Conservation (phyloP, 2,888 invertebrate species). For the Zaprionus bogoriensis region DNA sequence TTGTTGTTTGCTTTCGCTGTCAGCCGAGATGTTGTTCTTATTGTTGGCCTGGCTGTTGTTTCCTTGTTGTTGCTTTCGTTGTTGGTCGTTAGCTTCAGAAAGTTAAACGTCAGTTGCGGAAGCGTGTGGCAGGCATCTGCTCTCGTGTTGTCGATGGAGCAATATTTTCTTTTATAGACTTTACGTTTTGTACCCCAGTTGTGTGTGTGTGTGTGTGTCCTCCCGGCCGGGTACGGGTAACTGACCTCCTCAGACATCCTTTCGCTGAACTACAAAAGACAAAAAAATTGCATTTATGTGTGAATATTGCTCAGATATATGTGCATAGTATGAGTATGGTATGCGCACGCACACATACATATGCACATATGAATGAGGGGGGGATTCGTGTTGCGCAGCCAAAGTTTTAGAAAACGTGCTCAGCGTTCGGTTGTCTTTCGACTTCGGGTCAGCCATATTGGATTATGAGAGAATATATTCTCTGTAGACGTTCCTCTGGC, state of each 20-base stretch:
- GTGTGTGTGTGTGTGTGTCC: conserved; percentile 3
- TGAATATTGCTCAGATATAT: conserved; percentile 23
- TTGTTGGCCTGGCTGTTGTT: conserved; percentile 12
- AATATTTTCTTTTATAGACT: conserved; percentile 71
- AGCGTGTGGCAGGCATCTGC: conserved; percentile 20
- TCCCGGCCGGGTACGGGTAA: conserved; percentile 1
- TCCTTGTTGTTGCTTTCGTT: conserved; percentile 2
- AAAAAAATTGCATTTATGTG: conserved; percentile 41
- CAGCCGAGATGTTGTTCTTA: conserved; percentile 12
- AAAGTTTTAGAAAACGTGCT: conserved; percentile 44
- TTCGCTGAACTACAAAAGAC: conserved; percentile 52
- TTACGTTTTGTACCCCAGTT: conserved; percentile 50
- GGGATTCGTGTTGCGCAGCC: not conserved
- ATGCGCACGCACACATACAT: not conserved
- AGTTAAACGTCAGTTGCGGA: conserved; percentile 30
- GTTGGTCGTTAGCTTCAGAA: conserved; percentile 36
- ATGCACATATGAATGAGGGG: not conserved
- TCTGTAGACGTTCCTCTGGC: conserved; percentile 7
- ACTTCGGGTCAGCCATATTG: not conserved
- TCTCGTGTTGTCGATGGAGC: conserved; percentile 36
- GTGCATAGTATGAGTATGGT: conserved; percentile 8
- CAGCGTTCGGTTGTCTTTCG: not conserved
- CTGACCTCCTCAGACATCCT: conserved; percentile 46
- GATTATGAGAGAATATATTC: conserved; percentile 8
- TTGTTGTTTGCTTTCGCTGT: conserved; percentile 35